Percentiles rank a stretch among this genome's conserved stretches.
Evolutionary conservation across 2,888 invertebrate genomes (phyloP).

Genomic region (Biston stratarius): DNA sequence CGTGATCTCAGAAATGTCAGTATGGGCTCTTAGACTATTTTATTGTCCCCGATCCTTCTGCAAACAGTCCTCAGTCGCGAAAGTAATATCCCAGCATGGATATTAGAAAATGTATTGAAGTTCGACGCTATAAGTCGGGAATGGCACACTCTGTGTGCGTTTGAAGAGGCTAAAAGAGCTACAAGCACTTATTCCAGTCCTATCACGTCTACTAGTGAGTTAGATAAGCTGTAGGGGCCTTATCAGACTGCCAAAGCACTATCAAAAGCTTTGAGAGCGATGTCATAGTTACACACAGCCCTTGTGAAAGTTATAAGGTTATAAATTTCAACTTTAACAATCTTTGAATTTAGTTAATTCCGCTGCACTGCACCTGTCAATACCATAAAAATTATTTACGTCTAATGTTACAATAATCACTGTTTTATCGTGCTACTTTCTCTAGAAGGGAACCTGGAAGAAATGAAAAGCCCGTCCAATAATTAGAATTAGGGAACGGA

Average conservation of each 20-base stretch:
- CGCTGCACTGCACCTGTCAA: too few relatives aligned
- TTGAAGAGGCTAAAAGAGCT: slow-evolving; percentile 16
- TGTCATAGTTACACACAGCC: background rate
- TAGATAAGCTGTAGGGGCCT: slow-evolving; percentile 18
- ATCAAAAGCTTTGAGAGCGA: slow-evolving; percentile 1
- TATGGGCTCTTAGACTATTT: slow-evolving; percentile 8
- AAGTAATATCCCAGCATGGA: slow-evolving; percentile 19
- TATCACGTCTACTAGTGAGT: slow-evolving; percentile 16
- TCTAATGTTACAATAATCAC: too few relatives aligned
- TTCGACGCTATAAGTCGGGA: slow-evolving; percentile 3
- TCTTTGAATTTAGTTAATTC: too few relatives aligned
- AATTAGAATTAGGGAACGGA: too few relatives aligned
- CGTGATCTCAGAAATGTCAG: too few relatives aligned
- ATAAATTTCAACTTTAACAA: background rate
- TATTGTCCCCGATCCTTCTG: slow-evolving; percentile 9
- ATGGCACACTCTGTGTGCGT: slow-evolving; percentile 12
- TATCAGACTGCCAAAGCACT: slow-evolving; percentile 16
- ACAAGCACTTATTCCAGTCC: slow-evolving; percentile 4
- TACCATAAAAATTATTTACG: too few relatives aligned
- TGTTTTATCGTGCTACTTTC: too few relatives aligned
- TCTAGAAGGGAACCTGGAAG: too few relatives aligned
- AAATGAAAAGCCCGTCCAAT: too few relatives aligned
- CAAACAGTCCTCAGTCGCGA: slow-evolving; percentile 7
- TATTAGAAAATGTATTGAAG: slow-evolving; percentile 27
- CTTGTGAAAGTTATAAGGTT: background rate